Conservation (phyloP, 2,888 invertebrate species). For the Plagodis dolabraria region DNA sequence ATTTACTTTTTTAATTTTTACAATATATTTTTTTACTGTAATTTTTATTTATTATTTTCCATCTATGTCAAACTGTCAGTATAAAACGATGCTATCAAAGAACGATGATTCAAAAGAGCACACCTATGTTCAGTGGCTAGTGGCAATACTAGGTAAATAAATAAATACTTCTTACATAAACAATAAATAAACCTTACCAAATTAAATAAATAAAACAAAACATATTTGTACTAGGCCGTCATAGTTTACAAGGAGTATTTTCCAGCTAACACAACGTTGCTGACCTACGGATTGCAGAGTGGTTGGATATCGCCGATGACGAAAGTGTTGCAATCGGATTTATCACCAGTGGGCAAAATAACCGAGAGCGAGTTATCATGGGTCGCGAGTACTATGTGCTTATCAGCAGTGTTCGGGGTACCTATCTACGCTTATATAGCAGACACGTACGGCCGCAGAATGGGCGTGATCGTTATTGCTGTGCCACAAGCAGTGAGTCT, state of each 20-base stretch:
- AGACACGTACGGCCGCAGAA: constrained; percentile 70
- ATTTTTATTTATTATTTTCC: not conserved
- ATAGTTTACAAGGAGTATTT: constrained; percentile 42
- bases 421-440: constrained; percentile 70
- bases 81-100: constrained; percentile 25
- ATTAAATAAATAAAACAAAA: constrained; percentile 52
- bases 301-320: constrained; percentile 78
- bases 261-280: constrained; percentile 68
- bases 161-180: constrained; percentile 5
- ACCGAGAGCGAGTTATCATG: constrained; percentile 68
- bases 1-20: not conserved
- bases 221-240: constrained; percentile 46
- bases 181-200: constrained; percentile 32
- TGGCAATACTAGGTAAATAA: constrained; percentile 45
- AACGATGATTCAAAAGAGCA: constrained; percentile 29
- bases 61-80: constrained; percentile 25
- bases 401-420: constrained; percentile 61
- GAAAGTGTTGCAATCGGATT: constrained; percentile 59
- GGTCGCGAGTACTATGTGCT: constrained; percentile 68
- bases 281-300: constrained; percentile 69
- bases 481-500: constrained; percentile 74
- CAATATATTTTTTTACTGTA: not conserved
- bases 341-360: constrained; percentile 61
- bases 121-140: constrained; percentile 49
- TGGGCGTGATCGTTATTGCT: constrained; percentile 68